phyloP scores from a whole-genome alignment of 2,113 vertebrate species.

The Aptenodytes patagonicus region DNA sequence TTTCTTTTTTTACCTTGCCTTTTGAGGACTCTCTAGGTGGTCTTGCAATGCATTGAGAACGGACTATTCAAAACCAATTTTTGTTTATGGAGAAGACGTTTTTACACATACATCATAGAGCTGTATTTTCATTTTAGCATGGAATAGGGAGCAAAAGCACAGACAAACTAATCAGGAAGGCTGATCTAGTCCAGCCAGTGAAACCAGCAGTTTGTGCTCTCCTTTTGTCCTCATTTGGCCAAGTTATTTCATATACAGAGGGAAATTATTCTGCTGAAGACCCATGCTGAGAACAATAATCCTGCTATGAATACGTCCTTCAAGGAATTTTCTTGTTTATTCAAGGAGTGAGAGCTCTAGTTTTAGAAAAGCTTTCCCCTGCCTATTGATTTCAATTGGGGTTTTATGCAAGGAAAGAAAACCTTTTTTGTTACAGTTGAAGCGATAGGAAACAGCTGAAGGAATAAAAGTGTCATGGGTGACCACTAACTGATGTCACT shows the following conservation, averaged over 20 bases:
- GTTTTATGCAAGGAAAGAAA: not conserved
- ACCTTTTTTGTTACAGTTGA: not conserved
- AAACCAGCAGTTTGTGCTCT: not conserved
- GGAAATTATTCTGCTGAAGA: not conserved
- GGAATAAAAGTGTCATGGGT: not conserved
- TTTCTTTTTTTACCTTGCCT: not conserved
- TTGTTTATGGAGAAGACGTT: not conserved
- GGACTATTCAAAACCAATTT: not conserved
- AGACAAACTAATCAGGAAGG: not conserved
- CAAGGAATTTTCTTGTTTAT: not conserved
- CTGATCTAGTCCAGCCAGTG: not conserved
- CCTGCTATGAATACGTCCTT: not conserved
- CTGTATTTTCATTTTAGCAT: not conserved
- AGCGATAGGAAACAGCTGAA: not conserved
- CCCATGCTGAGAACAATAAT: not conserved
- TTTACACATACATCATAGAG: not conserved
- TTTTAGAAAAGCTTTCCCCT: not conserved
- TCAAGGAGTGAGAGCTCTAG: not conserved
- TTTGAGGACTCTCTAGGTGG: not conserved
- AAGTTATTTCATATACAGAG: not conserved
- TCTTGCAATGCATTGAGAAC: not conserved
- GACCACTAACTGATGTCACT: slow-evolving; percentile 30
- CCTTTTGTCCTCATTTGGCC: not conserved
- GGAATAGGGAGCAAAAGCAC: not conserved
- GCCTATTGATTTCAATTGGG: not conserved